Evolutionary conservation across 2,113 vertebrate genomes (phyloP).

Genomic region (Stictonetta naevosa): DNA sequence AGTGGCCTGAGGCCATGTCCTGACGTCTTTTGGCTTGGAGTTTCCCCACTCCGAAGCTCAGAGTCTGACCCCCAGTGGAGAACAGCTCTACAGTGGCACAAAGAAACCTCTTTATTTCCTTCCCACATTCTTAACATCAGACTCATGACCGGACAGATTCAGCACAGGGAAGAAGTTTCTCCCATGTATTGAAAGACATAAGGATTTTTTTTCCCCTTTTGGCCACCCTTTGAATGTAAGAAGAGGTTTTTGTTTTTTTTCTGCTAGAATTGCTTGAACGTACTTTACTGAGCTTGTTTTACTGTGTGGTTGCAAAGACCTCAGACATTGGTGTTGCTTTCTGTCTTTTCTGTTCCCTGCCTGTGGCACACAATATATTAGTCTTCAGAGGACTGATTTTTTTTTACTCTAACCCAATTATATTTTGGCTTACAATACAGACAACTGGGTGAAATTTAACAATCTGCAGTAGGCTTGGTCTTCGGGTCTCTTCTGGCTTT

Average conservation of each 20-base stretch:
- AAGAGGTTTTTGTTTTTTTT: background rate
- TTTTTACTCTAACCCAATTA: background rate
- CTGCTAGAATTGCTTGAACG: background rate
- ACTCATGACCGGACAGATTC: background rate
- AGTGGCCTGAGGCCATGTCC: background rate
- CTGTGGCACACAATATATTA: background rate
- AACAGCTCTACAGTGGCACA: background rate
- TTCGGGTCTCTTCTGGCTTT: background rate
- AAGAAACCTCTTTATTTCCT: background rate
- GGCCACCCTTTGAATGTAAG: background rate
- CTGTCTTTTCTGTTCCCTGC: background rate
- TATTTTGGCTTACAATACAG: background rate
- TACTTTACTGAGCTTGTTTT: background rate
- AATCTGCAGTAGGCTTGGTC: background rate
- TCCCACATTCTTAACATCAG: background rate
- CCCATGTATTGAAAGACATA: background rate
- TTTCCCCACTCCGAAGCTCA: background rate
- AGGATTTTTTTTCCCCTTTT: background rate
- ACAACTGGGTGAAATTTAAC: conserved; percentile 1
- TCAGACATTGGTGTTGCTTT: background rate
- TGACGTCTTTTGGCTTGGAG: background rate
- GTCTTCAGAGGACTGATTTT: background rate
- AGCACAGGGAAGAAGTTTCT: background rate
- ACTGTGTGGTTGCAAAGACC: background rate
- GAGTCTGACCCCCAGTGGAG: background rate